phyloP scores from a whole-genome alignment of 2,113 vertebrate genomes.

The Apaloderma vittatum region DNA sequence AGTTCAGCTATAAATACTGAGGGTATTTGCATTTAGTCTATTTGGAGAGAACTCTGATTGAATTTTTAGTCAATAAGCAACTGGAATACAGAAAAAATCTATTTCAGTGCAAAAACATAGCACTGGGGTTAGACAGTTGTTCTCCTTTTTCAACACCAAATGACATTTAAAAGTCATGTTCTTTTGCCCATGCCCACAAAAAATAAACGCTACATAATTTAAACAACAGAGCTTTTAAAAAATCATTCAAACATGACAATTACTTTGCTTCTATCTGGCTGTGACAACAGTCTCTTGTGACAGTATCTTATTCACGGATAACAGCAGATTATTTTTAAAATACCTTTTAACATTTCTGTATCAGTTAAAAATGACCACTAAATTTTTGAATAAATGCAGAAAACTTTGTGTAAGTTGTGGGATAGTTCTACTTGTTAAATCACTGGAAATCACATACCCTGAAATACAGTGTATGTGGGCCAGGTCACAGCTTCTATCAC shows the following conservation, averaged over 20 bases:
- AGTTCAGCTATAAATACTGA: not conserved
- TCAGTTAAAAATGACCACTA: not conserved
- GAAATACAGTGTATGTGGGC: not conserved
- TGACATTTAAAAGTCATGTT: not conserved
- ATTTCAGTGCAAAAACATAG: not conserved
- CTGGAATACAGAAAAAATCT: not conserved
- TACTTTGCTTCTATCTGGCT: not conserved
- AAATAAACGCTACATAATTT: not conserved
- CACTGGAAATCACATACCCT: not conserved
- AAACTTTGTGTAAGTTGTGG: not conserved
- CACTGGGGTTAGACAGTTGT: accelerated
- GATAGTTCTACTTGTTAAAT: not conserved
- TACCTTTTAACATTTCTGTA: not conserved
- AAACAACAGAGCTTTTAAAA: not conserved
- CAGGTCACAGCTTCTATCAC: not conserved
- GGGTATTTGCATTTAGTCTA: not conserved
- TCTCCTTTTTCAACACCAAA: not conserved
- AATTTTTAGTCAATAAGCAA: not conserved
- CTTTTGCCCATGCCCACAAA: not conserved
- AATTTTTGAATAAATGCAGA: not conserved
- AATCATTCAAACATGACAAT: not conserved
- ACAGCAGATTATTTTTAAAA: not conserved
- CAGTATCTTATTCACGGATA: not conserved
- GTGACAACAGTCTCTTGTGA: not conserved
- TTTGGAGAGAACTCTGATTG: not conserved